phyloP scores from a whole-genome alignment of 1,140 invertebrate species.

The Solenopsis invicta region DNA sequence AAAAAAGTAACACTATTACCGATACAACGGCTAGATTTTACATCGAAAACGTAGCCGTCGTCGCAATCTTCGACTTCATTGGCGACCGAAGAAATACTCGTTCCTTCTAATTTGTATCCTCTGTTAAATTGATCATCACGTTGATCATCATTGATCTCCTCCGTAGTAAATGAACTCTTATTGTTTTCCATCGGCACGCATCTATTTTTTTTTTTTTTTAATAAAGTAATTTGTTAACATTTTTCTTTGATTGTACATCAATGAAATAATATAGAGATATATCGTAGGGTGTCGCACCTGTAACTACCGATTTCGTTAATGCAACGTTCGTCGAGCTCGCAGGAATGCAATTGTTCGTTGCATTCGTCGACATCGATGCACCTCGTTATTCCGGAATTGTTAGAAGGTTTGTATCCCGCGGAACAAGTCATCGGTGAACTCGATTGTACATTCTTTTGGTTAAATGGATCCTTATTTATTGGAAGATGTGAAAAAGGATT shows the following conservation, averaged over 20 bases:
- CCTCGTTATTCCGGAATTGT: neutral
- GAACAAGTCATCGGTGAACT: conserved; percentile 41
- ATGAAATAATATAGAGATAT: neutral
- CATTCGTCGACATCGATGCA: conserved; percentile 89
- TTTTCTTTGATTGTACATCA: neutral
- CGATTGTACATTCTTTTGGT: conserved; percentile 63
- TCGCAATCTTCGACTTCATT: conserved; percentile 44
- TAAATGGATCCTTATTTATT: conserved; percentile 69
- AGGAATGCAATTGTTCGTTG: conserved; percentile 77
- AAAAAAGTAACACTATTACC: conserved; percentile 45
- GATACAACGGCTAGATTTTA: conserved; percentile 32
- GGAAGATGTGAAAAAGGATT: conserved; percentile 59
- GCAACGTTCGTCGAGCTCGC: conserved; percentile 82
- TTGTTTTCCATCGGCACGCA: conserved; percentile 27
- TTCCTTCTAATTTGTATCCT: conserved; percentile 6
- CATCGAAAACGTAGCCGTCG: conserved; percentile 56
- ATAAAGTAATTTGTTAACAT: neutral
- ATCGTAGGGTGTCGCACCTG: conserved; percentile 73
- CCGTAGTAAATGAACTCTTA: neutral
- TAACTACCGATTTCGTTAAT: conserved; percentile 86
- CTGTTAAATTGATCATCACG: conserved; percentile 3
- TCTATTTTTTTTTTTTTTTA: conserved; percentile 27
- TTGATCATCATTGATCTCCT: neutral
- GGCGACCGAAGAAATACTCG: neutral
- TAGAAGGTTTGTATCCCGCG: conserved; percentile 68